Evolutionary conservation across 1,140 invertebrate species (phyloP), one percentile per base, ranked within the genome.

Genomic region (Lepeophtheirus salmonis): DNA sequence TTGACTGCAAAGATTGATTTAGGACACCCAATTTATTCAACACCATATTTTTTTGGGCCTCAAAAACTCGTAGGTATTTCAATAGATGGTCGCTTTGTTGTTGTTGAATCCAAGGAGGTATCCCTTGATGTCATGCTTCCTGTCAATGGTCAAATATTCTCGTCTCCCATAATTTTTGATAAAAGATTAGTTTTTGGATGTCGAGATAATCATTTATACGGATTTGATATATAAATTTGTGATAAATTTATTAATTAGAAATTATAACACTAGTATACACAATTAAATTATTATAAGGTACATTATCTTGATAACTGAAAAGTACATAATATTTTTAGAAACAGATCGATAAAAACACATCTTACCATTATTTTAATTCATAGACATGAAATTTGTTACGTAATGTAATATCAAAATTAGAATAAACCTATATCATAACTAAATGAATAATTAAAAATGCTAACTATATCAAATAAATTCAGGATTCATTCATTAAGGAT

Each of bases 121-220:
- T 20, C 18, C 21, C 52, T 21, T 3, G 52, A 54, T 20, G 22
- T 23, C n/a, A 24, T 16, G 3, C n/a, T 54, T 14, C 18, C 18
- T 3, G 52, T 21, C 2, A 20, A 54, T 54, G 52, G 52, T 16
- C 14, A 24, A 17, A 21, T 54, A 20, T 54, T 54, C 52, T 54
- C 52, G 2, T 54, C 52, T 14, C 52, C 52, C n/a, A 16, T 54
- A n/a, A 20, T 24, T 4, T 54, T 3, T 24, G 23, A 54, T 16
- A 20, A 24, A 14, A 24, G n/a, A 3, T 2, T 54, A 14, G 21
- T 54, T 13, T 14, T 54, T 54, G 20, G 52, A 2, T 54, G 14
- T 1, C 52, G 52, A 23, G 52, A 54, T 54, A 54, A 54, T 54
- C 52, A 24, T 12, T 20, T 54, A 20, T 24, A 54, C 21, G 20